Evolutionary conservation across 1,140 invertebrate species (phyloP), one percentile per base, ranked within the genome.

Genomic region (Drosophila repletoides): DNA sequence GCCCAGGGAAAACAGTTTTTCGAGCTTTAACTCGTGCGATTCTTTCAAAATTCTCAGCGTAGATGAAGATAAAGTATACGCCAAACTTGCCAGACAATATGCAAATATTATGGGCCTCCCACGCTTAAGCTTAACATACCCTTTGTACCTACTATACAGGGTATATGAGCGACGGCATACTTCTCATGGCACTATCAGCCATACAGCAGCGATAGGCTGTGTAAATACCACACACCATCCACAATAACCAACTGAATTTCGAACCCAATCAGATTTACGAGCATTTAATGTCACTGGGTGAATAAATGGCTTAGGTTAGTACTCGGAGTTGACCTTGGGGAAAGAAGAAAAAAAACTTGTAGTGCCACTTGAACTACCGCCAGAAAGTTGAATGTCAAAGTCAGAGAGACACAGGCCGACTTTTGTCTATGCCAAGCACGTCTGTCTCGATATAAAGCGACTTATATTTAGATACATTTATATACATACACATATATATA

Each of bases 361-460:
- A 64, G 59, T 64, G 66, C 36, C 66, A 69, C 66, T 64, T 69
- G 66, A 69, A 64, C 66, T 56, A 45, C 34, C 43, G 26, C 36
- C 59, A 28, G 26, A 24, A 34, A 69, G 66, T 69, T 69, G 66
- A 69, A 69, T 69, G 66, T 69, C 66, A 69, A 69, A 69, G 66
- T 69, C 66, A 64, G 17, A 26, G 10, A 17, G 45, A 2, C 40
- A 9, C 19, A 51, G 28, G 10, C 24, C 31, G 22, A 43, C 49
- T 36, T 40, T 33, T 63, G 59, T 48, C 49, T 64, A 68, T 68
- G 58, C 66, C 49, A 36, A 64, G 60, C 66, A 69, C 66, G 60
- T 69, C 66, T 19, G 26, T 34, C n/a, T n/a, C n/a, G n/a, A n/a
- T n/a, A n/a, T n/a, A n/a, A n/a, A n/a, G n/a, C n/a, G n/a, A n/a